Evolutionary conservation across 2,888 invertebrate genomes (phyloP), one percentile per base, ranked within the genome.

Genomic region (Parthenolecanium corni): DNA sequence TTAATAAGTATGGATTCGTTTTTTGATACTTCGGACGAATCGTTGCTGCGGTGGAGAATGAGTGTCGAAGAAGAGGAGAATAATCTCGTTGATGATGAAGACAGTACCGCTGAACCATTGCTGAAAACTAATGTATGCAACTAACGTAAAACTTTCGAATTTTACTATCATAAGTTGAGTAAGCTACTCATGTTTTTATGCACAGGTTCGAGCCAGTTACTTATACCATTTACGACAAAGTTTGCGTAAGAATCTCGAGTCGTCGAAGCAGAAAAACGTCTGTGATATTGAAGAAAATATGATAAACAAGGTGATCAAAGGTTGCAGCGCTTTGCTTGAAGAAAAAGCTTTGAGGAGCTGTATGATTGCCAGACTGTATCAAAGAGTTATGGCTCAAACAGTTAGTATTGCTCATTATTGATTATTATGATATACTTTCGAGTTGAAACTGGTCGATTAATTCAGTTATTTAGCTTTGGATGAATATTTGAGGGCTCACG

Each of bases 301-400:
- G 3, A 25, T 62, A 24, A 61, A 61, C 21, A 52, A 66, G 46
- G 54, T 53, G 20, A 38, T 63, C n/a, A 64, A 64, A 57, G 57
- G 53, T 21, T 68, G 67, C 64, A 67, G 67, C 14, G 65, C 58
- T 20, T 52, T 65, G 9, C 52, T 70, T 64, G 70, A 70, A 66
- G 65, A 68, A 46, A 67, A 67, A 58, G 70, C 70, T 9, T 52
- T 70, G 23, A 64, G 68, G 38, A 54, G 66, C 25, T 70, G 69
- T 58, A 69, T 70, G 70, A 58, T 70, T 31, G 68, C 68, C 11
- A 67, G 66, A 40, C 64, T 69, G 31, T 70, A 70, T 66, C 68
- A 68, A 42, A 58, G 66, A 54, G 64, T 66, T 23, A 70, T 70
- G 69, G 63, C 67, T 23, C 61, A 64, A 51, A 65, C 67, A 64